These are phyloP conservation scores for Orbicella faveolata DNA, from an alignment of 64 coral and sea anemone species.

Conservation along the genomic window DNA sequence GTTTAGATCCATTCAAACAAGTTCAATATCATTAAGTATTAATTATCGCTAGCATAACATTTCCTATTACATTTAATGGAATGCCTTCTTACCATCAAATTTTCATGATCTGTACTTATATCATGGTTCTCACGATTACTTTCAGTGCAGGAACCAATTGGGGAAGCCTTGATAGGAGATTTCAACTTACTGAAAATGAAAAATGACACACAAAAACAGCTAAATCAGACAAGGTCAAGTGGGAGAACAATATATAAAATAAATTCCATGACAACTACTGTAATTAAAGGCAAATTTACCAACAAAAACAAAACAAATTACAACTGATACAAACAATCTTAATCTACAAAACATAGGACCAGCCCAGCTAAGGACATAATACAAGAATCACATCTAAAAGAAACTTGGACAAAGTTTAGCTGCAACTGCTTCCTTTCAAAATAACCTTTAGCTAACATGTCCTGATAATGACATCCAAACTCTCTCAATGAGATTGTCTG, in stretches of 20 bases:
- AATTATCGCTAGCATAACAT: neutral
- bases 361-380: too few species aligned
- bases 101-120: constrained; percentile 19
- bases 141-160: constrained; percentile 75
- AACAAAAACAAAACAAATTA: neutral
- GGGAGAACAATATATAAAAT: neutral
- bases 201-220: neutral
- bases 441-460: too few species aligned
- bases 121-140: constrained; percentile 48
- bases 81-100: constrained; percentile 45
- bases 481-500: too few species aligned
- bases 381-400: too few species aligned
- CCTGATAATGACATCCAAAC: too few species aligned
- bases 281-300: neutral
- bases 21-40: too few species aligned
- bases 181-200: constrained; percentile 83
- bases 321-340: too few species aligned
- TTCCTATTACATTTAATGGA: neutral
- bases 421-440: too few species aligned
- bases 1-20: too few species aligned
- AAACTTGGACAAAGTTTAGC: too few species aligned
- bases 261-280: neutral
- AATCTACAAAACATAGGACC: too few species aligned
- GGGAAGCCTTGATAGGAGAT: constrained; percentile 79
- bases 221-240: neutral